Evolutionary conservation across 2,888 invertebrate genomes (phyloP).

Genomic region (Heliconius aoede): DNA sequence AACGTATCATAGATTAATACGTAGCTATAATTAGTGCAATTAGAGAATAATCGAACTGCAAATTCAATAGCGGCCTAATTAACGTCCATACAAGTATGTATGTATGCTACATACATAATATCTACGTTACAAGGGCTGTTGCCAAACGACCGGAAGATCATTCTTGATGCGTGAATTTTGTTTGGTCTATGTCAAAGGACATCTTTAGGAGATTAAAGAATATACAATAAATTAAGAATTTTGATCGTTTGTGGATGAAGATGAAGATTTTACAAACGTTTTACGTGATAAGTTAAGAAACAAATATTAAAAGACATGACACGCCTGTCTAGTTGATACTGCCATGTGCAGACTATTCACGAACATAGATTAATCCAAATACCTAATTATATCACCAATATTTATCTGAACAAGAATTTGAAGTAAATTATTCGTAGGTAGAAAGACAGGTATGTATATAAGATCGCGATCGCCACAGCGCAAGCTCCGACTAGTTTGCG

Average conservation of each 20-base stretch:
- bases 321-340: too few relatives aligned
- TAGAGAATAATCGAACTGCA: conserved; percentile 1
- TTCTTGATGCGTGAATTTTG: neutral
- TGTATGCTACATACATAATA: neutral
- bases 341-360: too few relatives aligned
- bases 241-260: too few relatives aligned
- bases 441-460: neutral
- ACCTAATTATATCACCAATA: neutral
- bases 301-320: too few relatives aligned
- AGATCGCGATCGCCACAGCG: conserved; percentile 11
- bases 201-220: too few relatives aligned
- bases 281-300: too few relatives aligned
- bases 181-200: neutral
- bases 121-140: neutral
- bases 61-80: neutral
- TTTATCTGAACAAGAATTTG: neutral
- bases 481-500: conserved; percentile 8
- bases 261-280: too few relatives aligned
- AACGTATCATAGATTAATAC: neutral
- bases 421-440: neutral
- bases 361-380: too few relatives aligned
- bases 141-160: neutral
- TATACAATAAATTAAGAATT: too few relatives aligned
- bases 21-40: neutral
- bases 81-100: too few relatives aligned